These are phyloP conservation scores for Sebastes baramenuke DNA, from an alignment of 2,797 vertebrate species.

Conservation along the genomic window DNA sequence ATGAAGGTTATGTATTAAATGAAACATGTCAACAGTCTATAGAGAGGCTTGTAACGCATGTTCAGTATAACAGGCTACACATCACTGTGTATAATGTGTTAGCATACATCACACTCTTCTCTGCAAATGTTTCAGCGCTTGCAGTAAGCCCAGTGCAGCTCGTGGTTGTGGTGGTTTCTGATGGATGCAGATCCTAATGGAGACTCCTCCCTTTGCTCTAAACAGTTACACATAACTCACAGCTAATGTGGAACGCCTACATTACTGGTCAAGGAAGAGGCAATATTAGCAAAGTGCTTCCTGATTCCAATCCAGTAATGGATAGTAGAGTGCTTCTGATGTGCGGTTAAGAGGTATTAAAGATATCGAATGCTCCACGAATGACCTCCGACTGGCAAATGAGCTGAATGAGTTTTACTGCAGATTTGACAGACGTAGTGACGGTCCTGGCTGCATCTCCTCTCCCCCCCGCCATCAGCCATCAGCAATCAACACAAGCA, in stretches of 20 bases:
- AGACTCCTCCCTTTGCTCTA: neutral
- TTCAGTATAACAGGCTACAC: neutral
- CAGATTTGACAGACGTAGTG: no score
- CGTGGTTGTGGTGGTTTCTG: neutral
- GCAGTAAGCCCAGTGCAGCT: neutral
- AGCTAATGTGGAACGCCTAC: neutral
- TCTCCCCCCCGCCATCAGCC: no score
- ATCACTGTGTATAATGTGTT: neutral
- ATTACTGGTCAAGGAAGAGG: neutral
- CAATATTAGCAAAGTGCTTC: conserved; percentile 25
- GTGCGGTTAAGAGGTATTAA: neutral
- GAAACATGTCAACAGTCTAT: neutral
- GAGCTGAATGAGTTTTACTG: no score
- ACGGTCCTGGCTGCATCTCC: no score
- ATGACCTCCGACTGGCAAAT: no score
- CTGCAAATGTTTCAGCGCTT: neutral
- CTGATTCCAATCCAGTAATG: neutral
- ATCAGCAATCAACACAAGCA: no score
- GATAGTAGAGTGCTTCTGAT: neutral
- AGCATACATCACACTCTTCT: neutral
- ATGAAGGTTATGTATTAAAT: neutral
- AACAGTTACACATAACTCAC: neutral
- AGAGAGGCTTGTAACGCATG: neutral
- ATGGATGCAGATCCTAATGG: conserved; percentile 6
- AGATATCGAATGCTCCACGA: no score